Base-by-base conservation (phyloP, 23 tunicate genomes). In the Trididemnum miniatum region DNA sequence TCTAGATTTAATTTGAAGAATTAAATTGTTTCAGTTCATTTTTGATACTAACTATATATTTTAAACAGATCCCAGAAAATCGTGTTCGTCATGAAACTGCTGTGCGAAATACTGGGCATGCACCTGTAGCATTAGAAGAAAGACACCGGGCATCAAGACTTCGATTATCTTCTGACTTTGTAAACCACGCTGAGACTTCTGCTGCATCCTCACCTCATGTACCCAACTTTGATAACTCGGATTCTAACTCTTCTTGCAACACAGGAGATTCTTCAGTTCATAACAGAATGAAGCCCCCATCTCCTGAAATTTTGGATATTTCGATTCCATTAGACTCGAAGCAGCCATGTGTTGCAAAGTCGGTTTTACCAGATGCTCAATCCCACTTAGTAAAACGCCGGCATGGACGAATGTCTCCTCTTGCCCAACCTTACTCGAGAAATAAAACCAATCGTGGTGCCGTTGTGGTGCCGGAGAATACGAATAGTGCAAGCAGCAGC, bases 381-480 rank as follows among this genome's bases (percentile, higher is more conserved):
- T 35, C 87, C 3, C 79, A 23, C 24, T n/a, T 62, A 28, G 72
- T 51, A 20, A 87, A 87, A 51, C 86, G 91, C 35, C 71, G 91
- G 31, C 91, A 87, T 80, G 91, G 91, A 23, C 59, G 86, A 2
- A 20, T 57, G 35, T 87, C 91, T 5, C 91, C 91, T 0, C 91
- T 80, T 74, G 20, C 78, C 5, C 85, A 73, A 59, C 91, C 91
- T 12, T 87, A 87, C 44, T 23, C 82, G 7, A 72, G 86, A 63
- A 81, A 51, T 27, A 87, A 87, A 87, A 59, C 79, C 0, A 35
- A 82, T 3, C 52, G 91, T 23, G 26, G 69, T 62, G 52, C 86
- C 0, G 59, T 20, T 15, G 9, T 80, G 1, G 37, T 64, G 30
- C 20, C 65, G 49, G 83, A 44, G 29, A 86, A 44, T 25, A 35